Conservation (phyloP, 2,888 invertebrate genomes). For the Sinotaia quadrata region DNA sequence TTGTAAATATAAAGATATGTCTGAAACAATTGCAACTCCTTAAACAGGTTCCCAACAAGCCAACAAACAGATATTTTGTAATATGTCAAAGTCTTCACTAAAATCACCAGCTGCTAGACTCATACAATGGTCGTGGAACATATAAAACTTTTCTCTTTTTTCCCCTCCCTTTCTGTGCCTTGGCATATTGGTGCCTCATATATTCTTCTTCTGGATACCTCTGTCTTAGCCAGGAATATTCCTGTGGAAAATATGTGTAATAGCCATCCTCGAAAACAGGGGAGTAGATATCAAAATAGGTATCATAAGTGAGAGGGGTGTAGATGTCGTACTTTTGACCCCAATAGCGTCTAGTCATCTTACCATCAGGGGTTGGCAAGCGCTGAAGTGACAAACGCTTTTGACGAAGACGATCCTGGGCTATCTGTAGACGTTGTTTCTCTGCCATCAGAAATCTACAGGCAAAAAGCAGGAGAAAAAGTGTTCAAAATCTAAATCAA, state of each 20-base stretch:
- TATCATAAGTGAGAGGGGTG: conserved; percentile 32
- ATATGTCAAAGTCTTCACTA: too few relatives aligned
- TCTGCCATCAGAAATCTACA: conserved; percentile 55
- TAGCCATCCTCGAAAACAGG: conserved; percentile 20
- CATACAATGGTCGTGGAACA: conserved; percentile 11
- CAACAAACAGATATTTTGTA: too few relatives aligned
- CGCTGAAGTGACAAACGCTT: conserved; percentile 44
- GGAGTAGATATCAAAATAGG: conserved; percentile 32
- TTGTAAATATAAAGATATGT: too few relatives aligned
- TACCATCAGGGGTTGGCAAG: conserved; percentile 51
- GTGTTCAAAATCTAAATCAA: not conserved
- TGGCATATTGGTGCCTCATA: not conserved
- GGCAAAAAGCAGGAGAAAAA: conserved; percentile 12
- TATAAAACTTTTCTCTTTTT: not conserved
- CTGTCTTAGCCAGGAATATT: not conserved
- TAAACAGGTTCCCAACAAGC: too few relatives aligned
- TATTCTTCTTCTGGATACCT: conserved; percentile 4
- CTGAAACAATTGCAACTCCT: too few relatives aligned
- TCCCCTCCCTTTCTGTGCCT: not conserved
- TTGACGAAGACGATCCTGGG: conserved; percentile 49
- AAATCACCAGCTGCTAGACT: conserved; percentile 16
- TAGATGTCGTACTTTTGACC: conserved; percentile 35
- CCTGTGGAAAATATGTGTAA: conserved; percentile 14
- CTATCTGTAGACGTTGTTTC: conserved; percentile 49
- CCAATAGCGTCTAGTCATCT: conserved; percentile 39